These are phyloP conservation scores for Lithophane leautieri DNA, from an alignment of 2,888 invertebrate genomes.

Conservation along the genomic window DNA sequence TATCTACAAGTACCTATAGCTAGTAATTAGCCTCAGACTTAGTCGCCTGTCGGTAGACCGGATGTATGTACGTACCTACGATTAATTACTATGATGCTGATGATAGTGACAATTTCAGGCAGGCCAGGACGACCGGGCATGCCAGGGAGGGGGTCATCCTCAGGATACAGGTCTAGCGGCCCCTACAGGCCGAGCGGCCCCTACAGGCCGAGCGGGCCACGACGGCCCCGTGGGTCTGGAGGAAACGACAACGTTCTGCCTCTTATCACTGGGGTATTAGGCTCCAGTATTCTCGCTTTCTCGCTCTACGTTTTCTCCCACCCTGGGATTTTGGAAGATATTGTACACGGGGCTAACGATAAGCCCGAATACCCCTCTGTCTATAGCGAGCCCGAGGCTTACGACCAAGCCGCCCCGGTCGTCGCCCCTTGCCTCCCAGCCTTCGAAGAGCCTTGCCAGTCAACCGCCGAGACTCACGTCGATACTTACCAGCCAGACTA, in stretches of 20 bases:
- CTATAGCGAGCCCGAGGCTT: accelerated
- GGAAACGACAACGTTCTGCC: slow-evolving; percentile 24
- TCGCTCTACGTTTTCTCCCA: slow-evolving; percentile 32
- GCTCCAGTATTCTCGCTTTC: slow-evolving; percentile 48
- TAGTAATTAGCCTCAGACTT: not conserved
- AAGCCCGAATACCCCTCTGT: not conserved
- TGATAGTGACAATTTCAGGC: slow-evolving; percentile 40
- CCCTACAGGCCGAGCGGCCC: not conserved
- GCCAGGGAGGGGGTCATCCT: slow-evolving; percentile 24
- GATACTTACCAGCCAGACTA: too few species aligned
- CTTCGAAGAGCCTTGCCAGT: too few species aligned
- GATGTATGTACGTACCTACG: not conserved
- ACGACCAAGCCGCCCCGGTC: not conserved
- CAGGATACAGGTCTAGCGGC: not conserved
- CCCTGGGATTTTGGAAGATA: not conserved
- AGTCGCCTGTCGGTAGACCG: not conserved
- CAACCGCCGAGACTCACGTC: too few species aligned
- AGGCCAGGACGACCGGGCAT: slow-evolving; percentile 24
- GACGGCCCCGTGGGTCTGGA: slow-evolving; percentile 19
- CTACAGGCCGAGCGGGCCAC: not conserved
- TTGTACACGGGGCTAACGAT: not conserved
- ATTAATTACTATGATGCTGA: slow-evolving; percentile 13
- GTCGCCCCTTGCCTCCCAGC: too few species aligned
- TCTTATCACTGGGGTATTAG: slow-evolving; percentile 49
- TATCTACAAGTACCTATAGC: not conserved